A percentile compares a stretch with the other conserved stretches of the same genome.
Conservation (phyloP, 2,113 vertebrate genomes). For the Haemorhous mexicanus region DNA sequence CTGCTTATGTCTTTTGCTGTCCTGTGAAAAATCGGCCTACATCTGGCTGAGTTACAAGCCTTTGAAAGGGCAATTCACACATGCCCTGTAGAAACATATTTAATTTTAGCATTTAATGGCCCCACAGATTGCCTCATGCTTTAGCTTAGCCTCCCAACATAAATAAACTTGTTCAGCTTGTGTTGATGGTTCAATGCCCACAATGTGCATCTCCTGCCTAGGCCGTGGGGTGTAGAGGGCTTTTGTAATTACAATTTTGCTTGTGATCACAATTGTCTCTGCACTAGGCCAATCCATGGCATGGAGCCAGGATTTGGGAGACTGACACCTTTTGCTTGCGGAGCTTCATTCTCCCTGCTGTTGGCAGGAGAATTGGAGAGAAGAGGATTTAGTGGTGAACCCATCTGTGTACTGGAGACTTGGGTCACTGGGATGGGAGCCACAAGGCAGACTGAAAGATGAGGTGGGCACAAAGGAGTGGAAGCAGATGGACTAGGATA, state of each 20-base stretch:
- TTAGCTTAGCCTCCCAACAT: background rate
- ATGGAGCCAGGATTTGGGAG: background rate
- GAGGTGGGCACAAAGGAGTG: background rate
- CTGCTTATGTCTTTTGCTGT: background rate
- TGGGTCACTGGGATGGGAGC: background rate
- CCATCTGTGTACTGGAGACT: background rate
- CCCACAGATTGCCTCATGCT: background rate
- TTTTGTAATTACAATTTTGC: background rate
- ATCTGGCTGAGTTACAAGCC: constrained; percentile 33
- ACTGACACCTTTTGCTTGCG: rapidly evolving
- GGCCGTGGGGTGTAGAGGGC: background rate
- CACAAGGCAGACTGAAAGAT: background rate
- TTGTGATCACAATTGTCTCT: background rate
- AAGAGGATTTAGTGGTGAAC: background rate
- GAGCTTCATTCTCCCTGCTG: background rate
- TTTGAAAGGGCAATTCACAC: constrained; percentile 53
- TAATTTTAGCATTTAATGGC: constrained; percentile 24
- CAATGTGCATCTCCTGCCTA: background rate
- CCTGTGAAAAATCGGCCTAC: constrained; percentile 16
- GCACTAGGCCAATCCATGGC: background rate
- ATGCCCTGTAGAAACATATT: constrained; percentile 1
- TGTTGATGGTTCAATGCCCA: background rate
- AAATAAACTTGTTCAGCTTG: background rate
- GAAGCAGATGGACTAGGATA: background rate
- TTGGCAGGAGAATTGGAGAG: background rate